Percentiles rank a stretch among this genome's conserved stretches.
Conservation (phyloP, 1,140 invertebrate genomes). For the Achatina immaculata region DNA sequence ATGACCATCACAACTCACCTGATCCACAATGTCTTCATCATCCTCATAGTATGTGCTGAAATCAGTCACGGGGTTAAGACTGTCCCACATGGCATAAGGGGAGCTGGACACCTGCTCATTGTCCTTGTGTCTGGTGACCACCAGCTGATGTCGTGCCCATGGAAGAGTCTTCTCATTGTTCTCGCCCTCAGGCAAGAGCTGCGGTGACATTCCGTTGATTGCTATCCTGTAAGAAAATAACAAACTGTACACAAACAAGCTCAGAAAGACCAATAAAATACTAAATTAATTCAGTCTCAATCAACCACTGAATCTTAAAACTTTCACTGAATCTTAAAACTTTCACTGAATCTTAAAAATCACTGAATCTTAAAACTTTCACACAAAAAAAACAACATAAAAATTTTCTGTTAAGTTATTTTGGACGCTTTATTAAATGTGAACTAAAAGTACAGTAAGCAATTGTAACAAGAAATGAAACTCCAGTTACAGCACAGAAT, state of each 20-base stretch:
- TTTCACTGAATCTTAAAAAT: background rate
- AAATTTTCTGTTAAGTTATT: too few relatives aligned
- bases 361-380: too few relatives aligned
- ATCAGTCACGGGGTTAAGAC: conserved; percentile 55
- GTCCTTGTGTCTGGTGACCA: conserved; percentile 64
- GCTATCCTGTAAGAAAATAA: conserved; percentile 34
- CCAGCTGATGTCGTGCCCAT: conserved; percentile 63
- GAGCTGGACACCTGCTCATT: conserved; percentile 60
- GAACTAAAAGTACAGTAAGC: too few relatives aligned
- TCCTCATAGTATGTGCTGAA: conserved; percentile 61
- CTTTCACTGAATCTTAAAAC: background rate
- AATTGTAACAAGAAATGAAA: too few relatives aligned
- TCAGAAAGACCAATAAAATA: too few relatives aligned
- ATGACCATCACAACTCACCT: conserved; percentile 50
- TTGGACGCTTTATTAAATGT: too few relatives aligned
- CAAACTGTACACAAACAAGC: background rate
- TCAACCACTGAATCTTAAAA: background rate
- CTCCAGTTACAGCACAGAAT: too few relatives aligned
- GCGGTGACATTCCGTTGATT: conserved; percentile 48
- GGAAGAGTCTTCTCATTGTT: conserved; percentile 53
- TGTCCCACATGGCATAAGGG: conserved; percentile 60
- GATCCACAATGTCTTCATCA: conserved; percentile 61
- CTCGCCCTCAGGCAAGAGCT: conserved; percentile 53
- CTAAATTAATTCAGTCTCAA: too few relatives aligned
- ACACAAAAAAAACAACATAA: too few relatives aligned